Evolutionary conservation across 2,888 invertebrate genomes (phyloP).

Genomic region (Zootermopsis nevadensis): DNA sequence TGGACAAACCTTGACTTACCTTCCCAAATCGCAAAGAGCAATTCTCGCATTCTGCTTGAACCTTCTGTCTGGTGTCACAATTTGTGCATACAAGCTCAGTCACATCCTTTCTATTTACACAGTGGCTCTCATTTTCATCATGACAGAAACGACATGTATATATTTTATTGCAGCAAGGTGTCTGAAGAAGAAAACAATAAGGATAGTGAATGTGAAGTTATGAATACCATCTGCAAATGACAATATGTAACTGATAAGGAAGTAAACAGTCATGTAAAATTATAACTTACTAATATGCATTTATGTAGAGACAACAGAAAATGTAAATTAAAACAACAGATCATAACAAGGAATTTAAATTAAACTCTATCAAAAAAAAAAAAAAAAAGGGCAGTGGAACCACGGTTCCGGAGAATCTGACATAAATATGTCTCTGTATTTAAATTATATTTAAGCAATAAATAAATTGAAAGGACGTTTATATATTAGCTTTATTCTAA

Average conservation of each 20-base stretch:
- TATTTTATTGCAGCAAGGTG: constrained; percentile 89
- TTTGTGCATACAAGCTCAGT: constrained; percentile 85
- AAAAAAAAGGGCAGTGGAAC: too few species aligned
- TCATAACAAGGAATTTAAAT: not conserved
- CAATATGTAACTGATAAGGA: not conserved
- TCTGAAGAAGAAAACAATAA: constrained; percentile 68
- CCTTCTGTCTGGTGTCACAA: constrained; percentile 83
- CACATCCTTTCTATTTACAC: constrained; percentile 85
- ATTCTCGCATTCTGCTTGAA: constrained; percentile 81
- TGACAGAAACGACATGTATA: constrained; percentile 92
- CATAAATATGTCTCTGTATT: too few species aligned
- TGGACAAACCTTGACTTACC: constrained; percentile 62
- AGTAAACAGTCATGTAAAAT: not conserved
- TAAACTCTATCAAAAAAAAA: too few species aligned
- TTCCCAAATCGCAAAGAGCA: constrained; percentile 85
- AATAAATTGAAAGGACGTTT: too few species aligned
- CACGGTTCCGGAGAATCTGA: too few species aligned
- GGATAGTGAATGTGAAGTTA: not conserved
- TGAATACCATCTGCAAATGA: not conserved
- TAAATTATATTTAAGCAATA: too few species aligned
- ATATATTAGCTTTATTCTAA: too few species aligned
- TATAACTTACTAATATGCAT: not conserved
- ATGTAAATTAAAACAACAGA: not conserved
- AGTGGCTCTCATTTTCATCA: constrained; percentile 86
- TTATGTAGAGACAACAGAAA: not conserved